phyloP scores from a whole-genome alignment of 2,113 vertebrate species.

The Pantherophis guttatus region DNA sequence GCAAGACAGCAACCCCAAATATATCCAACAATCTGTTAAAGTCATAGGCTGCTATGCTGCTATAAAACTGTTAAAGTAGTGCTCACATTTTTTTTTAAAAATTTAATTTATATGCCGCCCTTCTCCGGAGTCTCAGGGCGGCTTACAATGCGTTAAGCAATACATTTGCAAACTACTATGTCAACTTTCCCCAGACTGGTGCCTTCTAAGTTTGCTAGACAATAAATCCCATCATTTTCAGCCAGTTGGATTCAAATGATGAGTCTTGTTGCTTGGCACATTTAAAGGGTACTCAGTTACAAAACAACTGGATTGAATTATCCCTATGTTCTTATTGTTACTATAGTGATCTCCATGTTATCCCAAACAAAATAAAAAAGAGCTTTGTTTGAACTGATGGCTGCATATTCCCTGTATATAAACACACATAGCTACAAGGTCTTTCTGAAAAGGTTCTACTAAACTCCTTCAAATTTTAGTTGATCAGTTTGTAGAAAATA shows the following conservation, averaged over 20 bases:
- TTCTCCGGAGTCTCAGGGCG: too few species aligned
- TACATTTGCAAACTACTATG: background rate
- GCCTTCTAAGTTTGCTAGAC: background rate
- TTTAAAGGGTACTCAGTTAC: background rate
- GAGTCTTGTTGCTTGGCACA: background rate
- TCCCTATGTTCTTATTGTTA: background rate
- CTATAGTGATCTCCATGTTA: background rate
- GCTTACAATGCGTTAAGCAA: too few species aligned
- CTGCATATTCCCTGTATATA: background rate
- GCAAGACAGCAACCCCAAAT: background rate
- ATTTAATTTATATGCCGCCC: too few species aligned
- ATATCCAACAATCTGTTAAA: background rate
- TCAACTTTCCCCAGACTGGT: background rate
- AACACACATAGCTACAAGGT: background rate
- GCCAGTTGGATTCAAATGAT: background rate
- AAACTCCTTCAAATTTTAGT: background rate
- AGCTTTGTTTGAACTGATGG: background rate
- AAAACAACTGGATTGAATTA: background rate
- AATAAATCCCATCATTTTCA: background rate
- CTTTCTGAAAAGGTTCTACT: too few species aligned
- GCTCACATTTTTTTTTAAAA: too few species aligned
- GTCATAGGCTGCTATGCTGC: background rate
- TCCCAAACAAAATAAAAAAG: background rate
- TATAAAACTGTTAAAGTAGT: background rate
- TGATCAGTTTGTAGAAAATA: background rate